Conservation (phyloP, 2,113 vertebrate genomes). For the Anseranas semipalmata region DNA sequence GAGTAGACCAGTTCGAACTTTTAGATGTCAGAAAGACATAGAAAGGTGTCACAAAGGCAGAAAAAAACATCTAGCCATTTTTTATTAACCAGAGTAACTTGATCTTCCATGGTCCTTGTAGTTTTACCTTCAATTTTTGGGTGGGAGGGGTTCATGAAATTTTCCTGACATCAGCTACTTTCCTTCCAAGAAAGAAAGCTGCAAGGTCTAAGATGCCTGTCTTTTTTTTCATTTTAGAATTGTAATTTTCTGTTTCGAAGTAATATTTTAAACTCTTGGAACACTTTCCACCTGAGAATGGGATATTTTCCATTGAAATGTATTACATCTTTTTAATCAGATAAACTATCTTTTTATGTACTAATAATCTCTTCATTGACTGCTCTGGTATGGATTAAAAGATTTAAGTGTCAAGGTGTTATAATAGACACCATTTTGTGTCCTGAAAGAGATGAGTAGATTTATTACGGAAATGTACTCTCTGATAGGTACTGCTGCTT, state of each 20-base stretch:
- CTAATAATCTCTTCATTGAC: slow-evolving; percentile 17
- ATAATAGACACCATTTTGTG: background rate
- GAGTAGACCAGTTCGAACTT: background rate
- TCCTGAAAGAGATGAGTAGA: background rate
- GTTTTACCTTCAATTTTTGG: background rate
- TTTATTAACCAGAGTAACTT: background rate
- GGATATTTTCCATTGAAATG: background rate
- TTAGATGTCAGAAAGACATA: slow-evolving; percentile 6
- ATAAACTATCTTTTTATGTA: background rate
- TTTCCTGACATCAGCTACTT: background rate
- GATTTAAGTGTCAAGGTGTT: background rate
- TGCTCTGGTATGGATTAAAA: background rate
- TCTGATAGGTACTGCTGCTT: background rate
- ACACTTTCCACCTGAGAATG: background rate
- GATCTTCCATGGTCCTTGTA: background rate
- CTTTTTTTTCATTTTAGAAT: background rate
- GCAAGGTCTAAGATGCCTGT: background rate
- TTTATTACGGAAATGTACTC: background rate
- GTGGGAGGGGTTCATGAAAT: background rate
- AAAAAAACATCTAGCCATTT: background rate
- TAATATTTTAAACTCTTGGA: background rate
- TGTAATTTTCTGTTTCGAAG: background rate
- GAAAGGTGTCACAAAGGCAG: background rate
- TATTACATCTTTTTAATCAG: slow-evolving; percentile 6
- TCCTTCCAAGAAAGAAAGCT: background rate